Evolutionary conservation across 1,140 invertebrate genomes (phyloP).

Genomic region (Subanguina moxae): DNA sequence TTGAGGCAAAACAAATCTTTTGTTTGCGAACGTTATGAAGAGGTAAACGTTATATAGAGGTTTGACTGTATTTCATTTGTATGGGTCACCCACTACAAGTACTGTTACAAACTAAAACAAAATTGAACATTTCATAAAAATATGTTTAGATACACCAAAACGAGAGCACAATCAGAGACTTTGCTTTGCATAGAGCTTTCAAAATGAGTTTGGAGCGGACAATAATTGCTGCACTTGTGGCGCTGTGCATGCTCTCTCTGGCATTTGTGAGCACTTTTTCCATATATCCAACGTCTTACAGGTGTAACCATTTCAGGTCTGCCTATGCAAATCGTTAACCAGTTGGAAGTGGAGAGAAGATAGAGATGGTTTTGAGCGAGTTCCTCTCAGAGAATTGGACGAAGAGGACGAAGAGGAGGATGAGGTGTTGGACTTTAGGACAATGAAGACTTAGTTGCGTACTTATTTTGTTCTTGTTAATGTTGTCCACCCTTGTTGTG

Average conservation of each 20-base stretch:
- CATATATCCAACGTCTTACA: not conserved
- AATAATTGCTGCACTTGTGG: constrained; percentile 28
- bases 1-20: too few species aligned
- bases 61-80: not conserved
- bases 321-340: constrained; percentile 18
- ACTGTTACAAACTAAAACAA: too few species aligned
- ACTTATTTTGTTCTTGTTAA: too few species aligned
- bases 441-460: constrained; percentile 4
- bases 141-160: constrained; percentile 13
- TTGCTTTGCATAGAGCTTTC: constrained; percentile 24
- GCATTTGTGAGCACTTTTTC: constrained; percentile 30
- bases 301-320: constrained; percentile 19
- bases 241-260: constrained; percentile 24
- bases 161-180: constrained; percentile 15
- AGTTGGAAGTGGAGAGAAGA: not conserved
- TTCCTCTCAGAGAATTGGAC: constrained; percentile 44
- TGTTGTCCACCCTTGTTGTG: too few species aligned
- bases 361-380: constrained; percentile 46
- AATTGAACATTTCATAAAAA: too few species aligned
- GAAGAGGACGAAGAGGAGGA: constrained; percentile 11
- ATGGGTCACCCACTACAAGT: too few species aligned
- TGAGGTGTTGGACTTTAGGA: constrained; percentile 12
- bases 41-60: too few species aligned
- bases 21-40: too few species aligned
- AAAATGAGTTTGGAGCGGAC: constrained; percentile 20